Evolutionary conservation across 2,888 invertebrate species (phyloP).

Genomic region (Microlaimidae sp.): DNA sequence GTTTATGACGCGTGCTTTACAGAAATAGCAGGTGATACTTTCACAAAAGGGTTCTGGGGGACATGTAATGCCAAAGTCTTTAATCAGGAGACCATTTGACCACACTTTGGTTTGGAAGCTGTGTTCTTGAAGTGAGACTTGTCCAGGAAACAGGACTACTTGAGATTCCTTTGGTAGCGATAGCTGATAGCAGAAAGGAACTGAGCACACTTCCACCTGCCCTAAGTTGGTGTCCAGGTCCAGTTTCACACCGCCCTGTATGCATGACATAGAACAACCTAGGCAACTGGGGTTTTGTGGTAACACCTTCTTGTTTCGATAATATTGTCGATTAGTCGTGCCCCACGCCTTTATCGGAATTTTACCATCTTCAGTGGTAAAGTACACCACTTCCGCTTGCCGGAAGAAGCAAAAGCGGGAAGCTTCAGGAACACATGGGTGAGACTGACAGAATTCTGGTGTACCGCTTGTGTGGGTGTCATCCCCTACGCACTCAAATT

Average conservation of each 20-base stretch:
- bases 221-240: not conserved
- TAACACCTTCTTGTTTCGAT: not conserved
- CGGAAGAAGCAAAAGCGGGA: not conserved
- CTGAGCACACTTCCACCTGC: not conserved
- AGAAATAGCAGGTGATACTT: not conserved
- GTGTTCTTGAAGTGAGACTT: not conserved
- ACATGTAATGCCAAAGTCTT: not conserved
- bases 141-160: not conserved
- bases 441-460: not conserved
- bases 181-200: not conserved
- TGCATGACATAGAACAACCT: not conserved
- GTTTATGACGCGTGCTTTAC: not conserved
- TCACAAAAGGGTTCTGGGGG: constrained; percentile 8
- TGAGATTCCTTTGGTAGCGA: not conserved
- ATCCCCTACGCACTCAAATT: not conserved
- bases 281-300: not conserved
- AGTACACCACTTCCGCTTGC: not conserved
- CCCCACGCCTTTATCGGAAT: constrained; percentile 4
- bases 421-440: not conserved
- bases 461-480: not conserved
- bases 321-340: not conserved
- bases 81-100: not conserved
- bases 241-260: not conserved
- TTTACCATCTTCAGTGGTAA: not conserved
- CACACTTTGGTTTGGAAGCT: not conserved